Percentiles rank a stretch among this genome's conserved stretches.
These are phyloP conservation scores for Ricordea florida DNA, from an alignment of 92 coral and sea anemone genomes.

Conservation along the genomic window DNA sequence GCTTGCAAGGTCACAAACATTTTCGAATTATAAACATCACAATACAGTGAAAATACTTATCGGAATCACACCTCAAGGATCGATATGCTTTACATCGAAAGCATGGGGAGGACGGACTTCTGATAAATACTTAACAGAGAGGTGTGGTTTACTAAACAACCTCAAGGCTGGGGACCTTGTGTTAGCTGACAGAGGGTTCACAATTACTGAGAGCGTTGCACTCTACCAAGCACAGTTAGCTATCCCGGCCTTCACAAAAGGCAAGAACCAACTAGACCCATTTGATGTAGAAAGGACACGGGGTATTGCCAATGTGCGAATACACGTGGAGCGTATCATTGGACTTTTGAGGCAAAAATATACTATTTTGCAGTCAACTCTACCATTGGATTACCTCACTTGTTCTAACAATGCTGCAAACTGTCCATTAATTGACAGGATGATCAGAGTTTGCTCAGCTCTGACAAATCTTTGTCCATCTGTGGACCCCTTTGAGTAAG, in stretches of 20 bases:
- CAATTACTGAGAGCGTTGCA: neutral
- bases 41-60: conserved; percentile 48
- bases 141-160: conserved; percentile 5
- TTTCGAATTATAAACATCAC: conserved; percentile 46
- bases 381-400: conserved; percentile 35
- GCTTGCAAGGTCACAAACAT: conserved; percentile 41
- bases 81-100: neutral
- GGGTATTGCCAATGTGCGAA: conserved; percentile 30
- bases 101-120: conserved; percentile 10
- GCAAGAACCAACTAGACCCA: conserved; percentile 32
- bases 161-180: neutral
- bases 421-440: conserved; percentile 26
- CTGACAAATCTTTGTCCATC: conserved; percentile 32
- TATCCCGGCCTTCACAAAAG: conserved; percentile 35
- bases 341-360: conserved; percentile 32
- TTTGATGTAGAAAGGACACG: conserved; percentile 14
- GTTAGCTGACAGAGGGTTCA: conserved; percentile 4
- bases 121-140: conserved; percentile 6
- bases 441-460: conserved; percentile 31
- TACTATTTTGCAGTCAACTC: conserved; percentile 10
- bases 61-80: conserved; percentile 53
- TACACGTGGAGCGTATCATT: conserved; percentile 33
- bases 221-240: conserved; percentile 29
- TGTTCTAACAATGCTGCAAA: conserved; percentile 19
- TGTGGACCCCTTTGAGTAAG: conserved; percentile 45